Percentiles rank a stretch among this genome's conserved stretches.
Conservation (phyloP, 1,140 invertebrate species). For the Drosophila kanapiae region DNA sequence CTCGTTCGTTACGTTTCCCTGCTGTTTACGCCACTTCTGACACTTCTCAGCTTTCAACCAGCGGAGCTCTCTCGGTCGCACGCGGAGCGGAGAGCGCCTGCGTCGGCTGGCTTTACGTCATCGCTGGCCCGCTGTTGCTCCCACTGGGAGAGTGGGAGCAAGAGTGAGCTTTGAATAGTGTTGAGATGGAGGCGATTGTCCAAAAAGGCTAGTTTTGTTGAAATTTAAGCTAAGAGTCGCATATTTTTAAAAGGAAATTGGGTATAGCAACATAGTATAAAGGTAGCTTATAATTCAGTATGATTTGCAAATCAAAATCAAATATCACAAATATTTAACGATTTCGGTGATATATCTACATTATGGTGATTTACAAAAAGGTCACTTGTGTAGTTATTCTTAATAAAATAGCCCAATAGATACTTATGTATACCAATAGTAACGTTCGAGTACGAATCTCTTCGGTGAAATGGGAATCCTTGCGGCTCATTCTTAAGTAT, state of each 20-base stretch:
- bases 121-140: constrained; percentile 51
- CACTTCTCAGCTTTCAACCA: constrained; percentile 64
- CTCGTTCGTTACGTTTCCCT: constrained; percentile 74
- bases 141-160: constrained; percentile 25
- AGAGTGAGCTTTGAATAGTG: constrained; percentile 27
- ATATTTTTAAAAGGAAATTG: neutral
- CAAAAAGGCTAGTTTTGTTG: neutral
- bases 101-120: constrained; percentile 69
- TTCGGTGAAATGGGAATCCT: no score
- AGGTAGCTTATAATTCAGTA: neutral
- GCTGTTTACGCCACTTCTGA: constrained; percentile 79
- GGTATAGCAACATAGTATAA: neutral
- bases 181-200: neutral
- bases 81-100: constrained; percentile 44
- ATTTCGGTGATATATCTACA: neutral
- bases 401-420: no score
- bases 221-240: no score
- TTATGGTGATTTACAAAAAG: neutral
- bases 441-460: no score
- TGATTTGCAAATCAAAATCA: neutral
- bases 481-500: neutral
- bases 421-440: no score
- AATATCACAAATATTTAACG: neutral
- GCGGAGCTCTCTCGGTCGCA: constrained; percentile 24
- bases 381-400: no score